These are phyloP conservation scores for Cydia amplana DNA, from an alignment of 1,140 invertebrate species.

Conservation along the genomic window DNA sequence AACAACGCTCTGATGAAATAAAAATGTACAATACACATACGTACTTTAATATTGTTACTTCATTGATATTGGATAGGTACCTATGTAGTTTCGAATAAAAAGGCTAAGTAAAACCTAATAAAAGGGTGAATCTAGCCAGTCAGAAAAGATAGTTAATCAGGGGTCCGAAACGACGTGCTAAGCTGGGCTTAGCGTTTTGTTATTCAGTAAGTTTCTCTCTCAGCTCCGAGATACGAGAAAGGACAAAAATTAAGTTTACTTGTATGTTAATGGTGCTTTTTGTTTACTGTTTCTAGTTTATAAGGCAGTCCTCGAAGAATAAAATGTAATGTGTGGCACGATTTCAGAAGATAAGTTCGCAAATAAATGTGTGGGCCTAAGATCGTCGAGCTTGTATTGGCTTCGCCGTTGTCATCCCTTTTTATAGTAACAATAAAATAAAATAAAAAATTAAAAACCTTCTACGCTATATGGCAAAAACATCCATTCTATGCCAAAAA, in stretches of 20 bases:
- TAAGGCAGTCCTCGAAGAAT: background rate
- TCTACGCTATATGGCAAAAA: too few relatives aligned
- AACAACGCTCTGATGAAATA: too few relatives aligned
- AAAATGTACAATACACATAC: background rate
- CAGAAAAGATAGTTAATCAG: slow-evolving; percentile 22
- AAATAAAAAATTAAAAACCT: too few relatives aligned
- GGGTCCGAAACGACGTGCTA: slow-evolving; percentile 18
- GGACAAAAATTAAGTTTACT: slow-evolving; percentile 16
- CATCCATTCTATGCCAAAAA: too few relatives aligned
- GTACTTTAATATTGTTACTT: background rate
- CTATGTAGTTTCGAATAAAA: background rate
- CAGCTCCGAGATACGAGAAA: background rate
- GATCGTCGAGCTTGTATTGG: too few relatives aligned
- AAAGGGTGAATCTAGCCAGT: background rate
- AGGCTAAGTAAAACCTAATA: background rate
- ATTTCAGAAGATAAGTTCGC: background rate
- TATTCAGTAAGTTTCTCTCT: slow-evolving; percentile 12
- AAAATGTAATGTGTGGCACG: background rate
- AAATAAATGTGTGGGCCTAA: too few relatives aligned
- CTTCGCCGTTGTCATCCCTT: too few relatives aligned
- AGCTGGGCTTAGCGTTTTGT: slow-evolving; percentile 15
- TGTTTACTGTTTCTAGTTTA: background rate
- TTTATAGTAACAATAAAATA: too few relatives aligned
- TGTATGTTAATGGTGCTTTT: slow-evolving; percentile 5
- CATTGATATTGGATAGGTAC: too few relatives aligned